phyloP scores from a whole-genome alignment of 2,888 invertebrate species.

The Lithodes maja region DNA sequence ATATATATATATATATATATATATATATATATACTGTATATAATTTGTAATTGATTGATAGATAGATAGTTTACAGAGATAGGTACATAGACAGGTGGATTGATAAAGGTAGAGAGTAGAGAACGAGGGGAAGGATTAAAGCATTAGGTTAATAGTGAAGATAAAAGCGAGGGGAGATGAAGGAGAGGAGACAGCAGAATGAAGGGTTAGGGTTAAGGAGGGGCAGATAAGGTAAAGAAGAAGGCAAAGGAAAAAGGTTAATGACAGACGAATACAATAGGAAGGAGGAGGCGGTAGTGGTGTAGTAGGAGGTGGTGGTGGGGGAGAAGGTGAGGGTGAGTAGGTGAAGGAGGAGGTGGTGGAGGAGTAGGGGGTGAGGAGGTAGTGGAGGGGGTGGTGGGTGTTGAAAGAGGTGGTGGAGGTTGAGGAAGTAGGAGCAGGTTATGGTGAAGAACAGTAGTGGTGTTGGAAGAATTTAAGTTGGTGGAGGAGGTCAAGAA shows the following conservation, averaged over 20 bases:
- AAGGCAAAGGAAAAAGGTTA: background rate
- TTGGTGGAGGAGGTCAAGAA: background rate
- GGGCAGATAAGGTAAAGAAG: background rate
- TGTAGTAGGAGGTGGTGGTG: background rate
- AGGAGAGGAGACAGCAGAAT: background rate
- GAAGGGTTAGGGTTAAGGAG: background rate
- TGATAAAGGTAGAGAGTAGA: background rate
- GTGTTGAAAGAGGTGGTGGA: background rate
- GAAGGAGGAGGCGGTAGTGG: background rate
- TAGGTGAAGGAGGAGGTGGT: background rate
- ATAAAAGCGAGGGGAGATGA: background rate
- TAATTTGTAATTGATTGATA: too few relatives aligned
- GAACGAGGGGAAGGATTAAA: background rate
- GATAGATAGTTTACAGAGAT: too few relatives aligned
- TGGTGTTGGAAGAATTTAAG: background rate
- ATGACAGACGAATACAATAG: background rate
- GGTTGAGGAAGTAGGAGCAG: background rate
- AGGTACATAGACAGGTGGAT: background rate
- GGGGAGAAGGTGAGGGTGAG: background rate
- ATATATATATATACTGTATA: too few relatives aligned
- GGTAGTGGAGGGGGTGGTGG: background rate
- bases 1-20: too few relatives aligned
- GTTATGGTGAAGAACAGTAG: background rate
- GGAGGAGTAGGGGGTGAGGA: background rate
- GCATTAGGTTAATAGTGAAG: background rate